Conservation (phyloP, 2,888 invertebrate species). For the Pinctada fucata region DNA sequence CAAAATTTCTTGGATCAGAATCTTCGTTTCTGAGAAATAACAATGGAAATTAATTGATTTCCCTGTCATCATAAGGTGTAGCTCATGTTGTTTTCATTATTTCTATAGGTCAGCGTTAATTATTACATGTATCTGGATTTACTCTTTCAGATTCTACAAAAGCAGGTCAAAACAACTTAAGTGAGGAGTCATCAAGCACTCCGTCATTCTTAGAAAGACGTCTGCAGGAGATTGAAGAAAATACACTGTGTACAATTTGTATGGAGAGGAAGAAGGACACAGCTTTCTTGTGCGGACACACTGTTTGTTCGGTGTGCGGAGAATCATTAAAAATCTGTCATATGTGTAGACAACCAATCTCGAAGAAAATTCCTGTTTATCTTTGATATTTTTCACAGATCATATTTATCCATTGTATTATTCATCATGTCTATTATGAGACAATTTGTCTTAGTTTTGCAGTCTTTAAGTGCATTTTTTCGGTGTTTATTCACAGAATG, state of each 20-base stretch:
- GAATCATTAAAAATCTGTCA: slow-evolving; percentile 89
- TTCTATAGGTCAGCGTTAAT: too few relatives aligned
- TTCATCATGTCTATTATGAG: too few relatives aligned
- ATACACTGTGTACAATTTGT: slow-evolving; percentile 90
- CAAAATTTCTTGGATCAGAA: too few relatives aligned
- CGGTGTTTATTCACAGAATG: too few relatives aligned
- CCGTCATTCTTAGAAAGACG: slow-evolving; percentile 75
- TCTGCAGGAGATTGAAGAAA: slow-evolving; percentile 91
- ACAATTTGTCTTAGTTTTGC: too few relatives aligned
- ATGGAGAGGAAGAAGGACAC: slow-evolving; percentile 90
- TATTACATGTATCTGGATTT: background rate
- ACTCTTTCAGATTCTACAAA: slow-evolving; percentile 28
- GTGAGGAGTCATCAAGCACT: background rate
- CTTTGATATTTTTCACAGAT: slow-evolving; percentile 25
- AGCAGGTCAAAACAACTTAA: slow-evolving; percentile 8
- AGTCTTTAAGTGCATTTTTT: too few relatives aligned
- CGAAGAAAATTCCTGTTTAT: slow-evolving; percentile 84
- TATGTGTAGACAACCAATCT: slow-evolving; percentile 89
- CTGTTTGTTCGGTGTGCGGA: slow-evolving; percentile 89
- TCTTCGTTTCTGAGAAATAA: too few relatives aligned
- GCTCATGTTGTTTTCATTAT: too few relatives aligned
- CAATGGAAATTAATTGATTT: too few relatives aligned
- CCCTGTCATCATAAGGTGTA: too few relatives aligned
- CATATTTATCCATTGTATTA: too few relatives aligned
- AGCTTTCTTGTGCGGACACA: slow-evolving; percentile 92